Base-by-base conservation (phyloP, 2,888 invertebrate genomes). In the Morpho achilles region DNA sequence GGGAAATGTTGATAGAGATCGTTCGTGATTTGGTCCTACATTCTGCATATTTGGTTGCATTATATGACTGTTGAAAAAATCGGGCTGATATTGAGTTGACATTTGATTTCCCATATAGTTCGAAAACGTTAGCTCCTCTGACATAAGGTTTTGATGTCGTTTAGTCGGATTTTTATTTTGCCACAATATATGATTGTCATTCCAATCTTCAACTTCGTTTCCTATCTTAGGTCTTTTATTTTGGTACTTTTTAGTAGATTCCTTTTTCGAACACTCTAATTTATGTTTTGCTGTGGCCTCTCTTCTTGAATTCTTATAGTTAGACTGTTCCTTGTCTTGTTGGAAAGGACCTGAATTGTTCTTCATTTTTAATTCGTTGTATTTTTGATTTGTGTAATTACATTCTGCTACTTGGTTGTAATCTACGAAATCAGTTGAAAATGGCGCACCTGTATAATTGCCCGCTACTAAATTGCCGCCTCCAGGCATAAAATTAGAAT, bases 241-340 rank as follows among this genome's bases (percentile, higher is more conserved):
- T 70, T 84, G 87, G 71, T 82, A 89, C 62, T 89, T 89, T 66
- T 90, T 89, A 66, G 62, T 84, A 0, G 83, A 73, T 48, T 90
- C 90, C 58, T 90, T 90, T 67, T 90, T 90, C n/a, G 85, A 80
- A 73, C 87, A 89, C 69, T 90, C 90, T 48, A 89, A 64, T 70
- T 90, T 90, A 63, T 90, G 90, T 71, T 90, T 90, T 1, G 82
- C 73, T n/a, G 81, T 75, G 0, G 86, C 77, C 62, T 90, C 90
- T 68, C 87, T 75, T 63, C 85, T 79, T 0, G 84, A 77, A 64
- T 73, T 81, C 66, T 86, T 88, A 64, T 83, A 87, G 50, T 65
- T 64, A 62, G 77, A 76, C 16, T 78, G 69, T 50, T 75, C 67
- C 71, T 87, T 90, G 3, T 89, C 90, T 56, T 84, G 77, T 61